Conservation (phyloP, 2,113 vertebrate genomes). For the Sorex araneus region DNA sequence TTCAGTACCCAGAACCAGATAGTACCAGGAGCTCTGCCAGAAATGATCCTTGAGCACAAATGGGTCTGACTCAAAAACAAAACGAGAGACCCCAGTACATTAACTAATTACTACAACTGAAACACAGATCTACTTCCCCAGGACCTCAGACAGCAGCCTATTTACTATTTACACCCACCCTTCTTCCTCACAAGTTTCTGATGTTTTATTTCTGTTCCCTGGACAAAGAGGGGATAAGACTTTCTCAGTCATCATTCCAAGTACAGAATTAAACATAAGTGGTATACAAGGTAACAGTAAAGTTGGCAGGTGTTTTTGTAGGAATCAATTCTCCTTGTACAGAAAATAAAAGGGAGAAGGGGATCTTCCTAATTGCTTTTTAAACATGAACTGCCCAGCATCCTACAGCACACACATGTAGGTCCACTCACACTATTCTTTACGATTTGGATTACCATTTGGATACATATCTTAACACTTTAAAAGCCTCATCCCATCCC, state of each 20-base stretch:
- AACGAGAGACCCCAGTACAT: neutral
- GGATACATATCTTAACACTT: neutral
- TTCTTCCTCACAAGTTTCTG: neutral
- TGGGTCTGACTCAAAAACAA: too few relatives aligned
- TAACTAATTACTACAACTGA: neutral
- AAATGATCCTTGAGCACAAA: too few relatives aligned
- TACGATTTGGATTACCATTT: neutral
- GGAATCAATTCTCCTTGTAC: conserved; percentile 39
- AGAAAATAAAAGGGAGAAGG: neutral
- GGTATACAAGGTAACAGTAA: neutral
- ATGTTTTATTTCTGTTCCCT: conserved; percentile 15
- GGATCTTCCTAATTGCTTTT: neutral
- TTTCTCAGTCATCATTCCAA: conserved; percentile 1
- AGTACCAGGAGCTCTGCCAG: too few relatives aligned
- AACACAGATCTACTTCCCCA: neutral
- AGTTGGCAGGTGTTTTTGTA: conserved; percentile 15
- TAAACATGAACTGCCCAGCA: neutral
- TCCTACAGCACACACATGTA: neutral
- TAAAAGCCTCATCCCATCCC: too few relatives aligned
- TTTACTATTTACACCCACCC: neutral
- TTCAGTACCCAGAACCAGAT: too few relatives aligned
- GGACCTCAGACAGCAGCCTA: neutral
- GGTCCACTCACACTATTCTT: neutral
- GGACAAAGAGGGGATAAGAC: neutral
- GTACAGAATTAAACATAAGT: conserved; percentile 44